phyloP scores from a whole-genome alignment of 1,140 invertebrate species.

The Lepeophtheirus salmonis region DNA sequence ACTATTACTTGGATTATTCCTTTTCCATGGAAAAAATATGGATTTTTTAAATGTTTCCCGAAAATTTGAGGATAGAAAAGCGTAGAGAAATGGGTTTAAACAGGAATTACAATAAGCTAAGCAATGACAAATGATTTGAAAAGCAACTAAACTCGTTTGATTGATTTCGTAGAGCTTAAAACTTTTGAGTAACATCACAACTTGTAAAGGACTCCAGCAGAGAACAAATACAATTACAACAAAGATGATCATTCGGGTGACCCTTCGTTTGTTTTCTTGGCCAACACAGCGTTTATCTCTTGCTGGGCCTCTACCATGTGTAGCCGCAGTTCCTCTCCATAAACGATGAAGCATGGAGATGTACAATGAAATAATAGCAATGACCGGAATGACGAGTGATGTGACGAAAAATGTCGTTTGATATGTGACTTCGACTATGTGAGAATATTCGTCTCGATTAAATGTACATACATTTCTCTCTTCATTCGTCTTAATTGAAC shows the following conservation, averaged over 20 bases:
- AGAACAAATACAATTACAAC: conserved; percentile 84
- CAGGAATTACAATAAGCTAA: conserved; percentile 84
- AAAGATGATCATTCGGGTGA: conserved; percentile 77
- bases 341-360: conserved; percentile 68
- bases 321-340: conserved; percentile 49
- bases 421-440: conserved; percentile 22
- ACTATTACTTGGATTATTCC: no score
- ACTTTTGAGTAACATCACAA: conserved; percentile 56
- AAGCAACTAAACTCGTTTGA: background rate
- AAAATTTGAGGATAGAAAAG: conserved; percentile 92
- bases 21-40: background rate
- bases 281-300: conserved; percentile 47
- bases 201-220: conserved; percentile 86
- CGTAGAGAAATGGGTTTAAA: conserved; percentile 93
- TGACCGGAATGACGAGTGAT: conserved; percentile 63
- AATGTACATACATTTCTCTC: background rate
- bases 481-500: background rate
- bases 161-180: conserved; percentile 43
- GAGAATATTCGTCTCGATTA: background rate
- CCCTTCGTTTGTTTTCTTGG: conserved; percentile 63
- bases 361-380: conserved; percentile 72
- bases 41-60: conserved; percentile 58
- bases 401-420: conserved; percentile 61
- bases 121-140: conserved; percentile 49
- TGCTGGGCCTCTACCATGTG: conserved; percentile 15